A percentile compares a stretch with the other conserved stretches of the same genome.
Evolutionary conservation across 2,113 vertebrate species (phyloP).

Genomic region (Muntiacus muntjak): DNA sequence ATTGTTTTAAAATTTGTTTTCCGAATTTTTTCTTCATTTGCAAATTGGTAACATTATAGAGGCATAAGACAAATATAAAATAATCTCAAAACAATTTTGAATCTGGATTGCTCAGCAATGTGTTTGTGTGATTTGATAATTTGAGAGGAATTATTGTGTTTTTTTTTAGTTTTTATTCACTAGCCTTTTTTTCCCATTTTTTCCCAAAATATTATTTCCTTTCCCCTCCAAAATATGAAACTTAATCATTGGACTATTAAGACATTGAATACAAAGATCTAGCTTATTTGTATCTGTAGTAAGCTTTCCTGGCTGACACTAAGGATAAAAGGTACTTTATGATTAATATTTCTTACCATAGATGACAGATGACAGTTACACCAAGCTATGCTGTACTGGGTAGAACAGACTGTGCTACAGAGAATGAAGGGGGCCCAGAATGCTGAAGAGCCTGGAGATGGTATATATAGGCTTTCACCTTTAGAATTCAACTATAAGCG

Average conservation of each 20-base stretch:
- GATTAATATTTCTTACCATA: background rate
- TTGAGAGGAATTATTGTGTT: background rate
- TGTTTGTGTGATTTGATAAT: background rate
- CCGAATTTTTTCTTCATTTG: background rate
- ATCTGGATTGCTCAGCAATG: background rate
- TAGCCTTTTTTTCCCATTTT: background rate
- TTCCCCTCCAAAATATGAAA: fast-evolving
- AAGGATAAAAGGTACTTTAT: background rate
- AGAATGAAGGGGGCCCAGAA: background rate
- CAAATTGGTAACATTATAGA: background rate
- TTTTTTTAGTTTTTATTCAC: background rate
- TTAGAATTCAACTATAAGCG: background rate
- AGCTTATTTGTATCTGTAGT: background rate
- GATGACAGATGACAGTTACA: background rate
- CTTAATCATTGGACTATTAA: background rate
- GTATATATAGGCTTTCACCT: background rate
- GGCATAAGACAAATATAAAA: background rate
- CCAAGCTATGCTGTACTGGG: background rate
- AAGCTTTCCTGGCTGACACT: background rate
- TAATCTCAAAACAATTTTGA: background rate
- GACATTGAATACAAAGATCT: background rate
- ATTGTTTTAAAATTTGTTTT: background rate
- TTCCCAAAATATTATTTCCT: background rate
- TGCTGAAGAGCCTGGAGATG: background rate
- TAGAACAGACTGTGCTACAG: background rate